phyloP scores from a whole-genome alignment of 2,888 invertebrate genomes.

The Lamellibrachia columna region DNA sequence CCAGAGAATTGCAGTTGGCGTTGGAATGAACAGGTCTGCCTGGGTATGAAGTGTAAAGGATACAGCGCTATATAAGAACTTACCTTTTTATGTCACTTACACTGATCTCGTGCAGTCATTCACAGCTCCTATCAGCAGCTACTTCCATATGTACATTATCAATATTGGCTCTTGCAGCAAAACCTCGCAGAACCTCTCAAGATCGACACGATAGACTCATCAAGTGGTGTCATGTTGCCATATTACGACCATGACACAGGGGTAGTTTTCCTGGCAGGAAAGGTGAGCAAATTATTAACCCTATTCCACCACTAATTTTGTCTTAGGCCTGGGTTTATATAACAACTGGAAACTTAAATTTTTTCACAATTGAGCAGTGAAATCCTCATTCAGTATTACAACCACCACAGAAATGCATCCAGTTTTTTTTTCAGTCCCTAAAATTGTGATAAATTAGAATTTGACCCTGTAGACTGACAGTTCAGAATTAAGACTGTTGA shows the following conservation, averaged over 20 bases:
- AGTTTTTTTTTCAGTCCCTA: background rate
- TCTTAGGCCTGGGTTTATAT: background rate
- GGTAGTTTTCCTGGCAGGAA: slow-evolving; percentile 93
- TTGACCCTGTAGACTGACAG: background rate
- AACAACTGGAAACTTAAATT: background rate
- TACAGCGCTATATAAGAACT: no score
- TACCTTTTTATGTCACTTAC: no score
- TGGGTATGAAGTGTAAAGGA: no score
- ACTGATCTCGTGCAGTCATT: background rate
- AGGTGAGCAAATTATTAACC: slow-evolving; percentile 68
- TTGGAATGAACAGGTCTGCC: no score
- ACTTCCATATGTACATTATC: background rate
- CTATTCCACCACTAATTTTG: background rate
- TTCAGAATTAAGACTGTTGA: background rate
- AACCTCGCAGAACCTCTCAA: slow-evolving; percentile 60
- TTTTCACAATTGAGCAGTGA: background rate
- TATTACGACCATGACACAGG: slow-evolving; percentile 96
- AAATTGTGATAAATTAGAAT: background rate
- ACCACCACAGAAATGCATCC: background rate
- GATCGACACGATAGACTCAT: slow-evolving; percentile 67
- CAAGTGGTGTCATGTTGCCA: slow-evolving; percentile 97
- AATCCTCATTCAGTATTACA: background rate
- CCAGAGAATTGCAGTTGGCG: no score
- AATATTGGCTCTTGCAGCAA: slow-evolving; percentile 52
- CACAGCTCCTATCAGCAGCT: background rate